A percentile compares a stretch with the other conserved stretches of the same genome.
phyloP scores from a whole-genome alignment of 2,113 vertebrate genomes.

The Platysteira castanea region DNA sequence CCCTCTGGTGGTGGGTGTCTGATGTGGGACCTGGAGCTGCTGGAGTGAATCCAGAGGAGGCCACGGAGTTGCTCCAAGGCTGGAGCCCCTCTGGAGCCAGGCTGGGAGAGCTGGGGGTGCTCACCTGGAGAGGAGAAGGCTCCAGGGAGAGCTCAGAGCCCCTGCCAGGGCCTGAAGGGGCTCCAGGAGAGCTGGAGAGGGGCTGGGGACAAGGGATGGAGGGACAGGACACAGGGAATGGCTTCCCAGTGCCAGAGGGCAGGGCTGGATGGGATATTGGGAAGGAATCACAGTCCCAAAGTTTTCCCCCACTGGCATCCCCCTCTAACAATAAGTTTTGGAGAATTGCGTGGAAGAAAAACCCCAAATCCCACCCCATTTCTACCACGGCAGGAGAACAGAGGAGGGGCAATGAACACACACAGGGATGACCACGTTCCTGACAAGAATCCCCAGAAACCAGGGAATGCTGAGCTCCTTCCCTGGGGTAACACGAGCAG shows the following conservation, averaged over 20 bases:
- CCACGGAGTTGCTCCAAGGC: fast-evolving
- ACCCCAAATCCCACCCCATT: background rate
- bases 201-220: background rate
- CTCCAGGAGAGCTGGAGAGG: background rate
- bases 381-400: background rate
- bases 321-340: background rate
- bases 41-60: background rate
- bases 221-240: background rate
- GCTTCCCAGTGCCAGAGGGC: background rate
- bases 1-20: background rate
- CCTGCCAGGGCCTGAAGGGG: background rate
- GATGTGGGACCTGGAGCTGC: background rate
- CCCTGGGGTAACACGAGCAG: background rate
- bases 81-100: background rate
- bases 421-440: background rate
- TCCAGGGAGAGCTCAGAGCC: background rate
- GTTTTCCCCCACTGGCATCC: background rate
- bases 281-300: background rate
- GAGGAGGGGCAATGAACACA: fast-evolving
- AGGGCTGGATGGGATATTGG: background rate
- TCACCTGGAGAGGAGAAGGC: background rate
- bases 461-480: background rate
- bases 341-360: background rate
- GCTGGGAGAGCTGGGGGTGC: background rate
- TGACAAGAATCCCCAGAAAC: background rate